Base-by-base conservation (phyloP, 2,113 vertebrate species). In the Rostratula benghalensis region DNA sequence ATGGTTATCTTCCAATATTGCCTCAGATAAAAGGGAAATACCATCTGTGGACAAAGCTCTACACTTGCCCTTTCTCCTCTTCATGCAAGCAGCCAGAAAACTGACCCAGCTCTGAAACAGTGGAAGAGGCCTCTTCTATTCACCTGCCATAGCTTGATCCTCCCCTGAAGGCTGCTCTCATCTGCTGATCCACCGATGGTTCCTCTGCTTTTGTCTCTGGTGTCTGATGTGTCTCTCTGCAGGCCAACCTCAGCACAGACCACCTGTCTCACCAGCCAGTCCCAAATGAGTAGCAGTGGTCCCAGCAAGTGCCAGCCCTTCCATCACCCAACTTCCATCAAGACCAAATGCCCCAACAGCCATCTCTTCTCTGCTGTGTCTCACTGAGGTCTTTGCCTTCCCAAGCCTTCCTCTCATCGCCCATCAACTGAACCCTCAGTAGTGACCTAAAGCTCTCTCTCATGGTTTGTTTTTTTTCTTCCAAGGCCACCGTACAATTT, bases 21-120 rank as follows among this genome's bases (percentile, higher is more conserved):
- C 84, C 65, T 95, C 73, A 94, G 89, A 96, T 97, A 96, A 98
- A 98, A 98, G 92, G 95, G 79, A 97, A 98, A 93, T 90, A 96
- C 95, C 97, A 90, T 97, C 97, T 85, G 75, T 95, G 96, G 97
- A 98, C 95, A 96, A 90, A 77, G 78, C 41, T 89, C 78, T 83
- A 83, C 88, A 83, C 93, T 94, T 97, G 73, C 97, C 97, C 98
- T 97, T 93, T 97, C 78, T 82, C 85, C 91, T 74, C 57, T 89
- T 73, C 50, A 77, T 63, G 63, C 24, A 91, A 85, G 54, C 61
- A 51, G 50, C 13, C 61, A 76, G 67, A 56, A 93, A 89, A 74
- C 33, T 35, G 85, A 84, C 30, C 81, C 74, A 59, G 39, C 2
- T 1, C 28, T 89, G 80, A 45, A 78, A 61, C 9, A n/a, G 27